Evolutionary conservation across 2,888 invertebrate genomes (phyloP).

Genomic region (Callyntrura sp.): DNA sequence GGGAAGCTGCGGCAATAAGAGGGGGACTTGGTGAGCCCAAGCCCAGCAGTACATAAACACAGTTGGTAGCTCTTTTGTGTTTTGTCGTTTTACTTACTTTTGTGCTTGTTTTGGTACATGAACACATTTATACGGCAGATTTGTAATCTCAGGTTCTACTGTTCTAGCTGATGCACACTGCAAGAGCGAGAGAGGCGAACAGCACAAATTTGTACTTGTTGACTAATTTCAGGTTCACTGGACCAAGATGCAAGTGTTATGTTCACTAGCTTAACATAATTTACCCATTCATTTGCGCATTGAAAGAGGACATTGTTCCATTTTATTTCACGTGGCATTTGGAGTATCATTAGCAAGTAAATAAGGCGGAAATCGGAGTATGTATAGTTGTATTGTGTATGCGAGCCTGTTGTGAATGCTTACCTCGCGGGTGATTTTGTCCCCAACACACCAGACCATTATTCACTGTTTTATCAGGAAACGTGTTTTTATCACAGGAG

Average conservation of each 20-base stretch:
- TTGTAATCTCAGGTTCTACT: constrained; percentile 64
- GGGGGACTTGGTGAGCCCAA: constrained; percentile 1
- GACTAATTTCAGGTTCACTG: constrained; percentile 77
- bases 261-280: constrained; percentile 62
- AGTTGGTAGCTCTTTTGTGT: too few species aligned
- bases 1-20: background rate
- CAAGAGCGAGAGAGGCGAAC: background rate
- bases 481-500: background rate
- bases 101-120: constrained; percentile 15
- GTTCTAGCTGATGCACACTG: background rate
- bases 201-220: constrained; percentile 60
- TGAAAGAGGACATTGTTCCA: background rate
- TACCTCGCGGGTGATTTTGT: background rate
- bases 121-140: background rate
- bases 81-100: background rate
- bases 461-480: background rate
- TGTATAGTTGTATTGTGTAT: background rate
- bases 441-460: background rate
- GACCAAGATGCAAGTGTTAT: constrained; percentile 70
- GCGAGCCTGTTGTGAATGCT: background rate
- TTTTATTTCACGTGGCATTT: constrained; percentile 47
- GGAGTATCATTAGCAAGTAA: constrained; percentile 70
- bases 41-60: too few species aligned
- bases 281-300: constrained; percentile 53
- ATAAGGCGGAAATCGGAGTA: constrained; percentile 62